Evolutionary conservation across 2,113 vertebrate species (phyloP).

Genomic region (Taurulus bubalis): DNA sequence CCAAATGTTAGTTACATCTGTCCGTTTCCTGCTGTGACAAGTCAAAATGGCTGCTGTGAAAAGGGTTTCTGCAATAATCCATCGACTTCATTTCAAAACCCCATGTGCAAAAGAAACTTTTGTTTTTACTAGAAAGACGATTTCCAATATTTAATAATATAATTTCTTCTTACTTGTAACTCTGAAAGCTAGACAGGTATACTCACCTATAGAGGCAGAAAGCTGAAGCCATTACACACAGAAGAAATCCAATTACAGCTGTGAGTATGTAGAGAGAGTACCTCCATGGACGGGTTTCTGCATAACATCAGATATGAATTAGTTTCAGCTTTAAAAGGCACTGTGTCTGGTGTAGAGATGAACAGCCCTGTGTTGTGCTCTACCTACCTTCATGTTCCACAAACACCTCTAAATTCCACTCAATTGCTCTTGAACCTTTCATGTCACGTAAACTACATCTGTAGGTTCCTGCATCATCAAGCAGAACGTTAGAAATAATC

Average conservation of each 20-base stretch:
- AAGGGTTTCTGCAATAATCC: background rate
- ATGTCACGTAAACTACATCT: accelerated
- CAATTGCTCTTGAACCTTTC: accelerated
- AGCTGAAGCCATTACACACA: constrained; percentile 12
- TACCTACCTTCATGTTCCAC: constrained; percentile 30
- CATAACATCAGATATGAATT: background rate
- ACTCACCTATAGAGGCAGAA: constrained; percentile 54
- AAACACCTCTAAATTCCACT: constrained; percentile 51
- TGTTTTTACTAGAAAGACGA: no score
- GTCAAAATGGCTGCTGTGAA: background rate
- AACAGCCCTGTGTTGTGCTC: background rate
- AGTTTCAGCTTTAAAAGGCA: background rate
- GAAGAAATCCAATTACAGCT: background rate
- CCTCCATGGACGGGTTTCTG: background rate
- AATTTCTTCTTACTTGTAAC: no score
- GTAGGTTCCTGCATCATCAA: constrained; percentile 58
- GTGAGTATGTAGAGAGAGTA: background rate
- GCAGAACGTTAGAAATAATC: constrained; percentile 25
- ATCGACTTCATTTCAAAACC: background rate
- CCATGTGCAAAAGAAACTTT: background rate
- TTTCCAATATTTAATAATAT: no score
- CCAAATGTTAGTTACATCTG: background rate
- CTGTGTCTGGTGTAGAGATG: background rate
- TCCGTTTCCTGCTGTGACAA: background rate
- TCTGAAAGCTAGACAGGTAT: no score